These are phyloP conservation scores for Ceratitis capitata DNA, from an alignment of 1,140 invertebrate species.

Conservation along the genomic window DNA sequence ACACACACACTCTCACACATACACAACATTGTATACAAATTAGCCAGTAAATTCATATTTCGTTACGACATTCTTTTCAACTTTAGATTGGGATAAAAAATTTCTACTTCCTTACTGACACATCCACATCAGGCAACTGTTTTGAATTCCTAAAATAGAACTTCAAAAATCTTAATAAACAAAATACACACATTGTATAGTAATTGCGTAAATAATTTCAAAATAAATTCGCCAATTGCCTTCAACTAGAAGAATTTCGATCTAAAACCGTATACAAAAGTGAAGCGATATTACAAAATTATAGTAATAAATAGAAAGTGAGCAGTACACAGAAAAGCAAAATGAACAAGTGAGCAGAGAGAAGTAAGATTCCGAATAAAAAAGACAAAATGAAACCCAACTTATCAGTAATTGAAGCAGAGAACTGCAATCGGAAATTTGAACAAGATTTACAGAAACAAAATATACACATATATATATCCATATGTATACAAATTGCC, in stretches of 20 bases:
- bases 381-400: constrained; percentile 22
- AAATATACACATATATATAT: constrained; percentile 23
- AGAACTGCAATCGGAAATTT: constrained; percentile 36
- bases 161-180: constrained; percentile 40
- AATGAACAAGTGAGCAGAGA: background rate
- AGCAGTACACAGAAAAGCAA: background rate
- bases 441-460: constrained; percentile 41
- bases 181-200: constrained; percentile 55
- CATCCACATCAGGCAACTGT: background rate
- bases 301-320: constrained; percentile 33
- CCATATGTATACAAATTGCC: constrained; percentile 2
- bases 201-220: constrained; percentile 65
- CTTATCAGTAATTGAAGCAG: background rate
- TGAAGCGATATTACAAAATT: constrained; percentile 36
- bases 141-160: background rate
- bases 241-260: constrained; percentile 66
- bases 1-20: background rate
- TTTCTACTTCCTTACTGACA: background rate
- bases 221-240: constrained; percentile 65
- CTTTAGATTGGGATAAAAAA: background rate
- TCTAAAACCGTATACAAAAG: constrained; percentile 47
- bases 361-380: background rate
- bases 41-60: background rate
- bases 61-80: background rate
- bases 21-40: background rate